Conservation (phyloP, 2,888 invertebrate genomes). For the Tethea ocularis region DNA sequence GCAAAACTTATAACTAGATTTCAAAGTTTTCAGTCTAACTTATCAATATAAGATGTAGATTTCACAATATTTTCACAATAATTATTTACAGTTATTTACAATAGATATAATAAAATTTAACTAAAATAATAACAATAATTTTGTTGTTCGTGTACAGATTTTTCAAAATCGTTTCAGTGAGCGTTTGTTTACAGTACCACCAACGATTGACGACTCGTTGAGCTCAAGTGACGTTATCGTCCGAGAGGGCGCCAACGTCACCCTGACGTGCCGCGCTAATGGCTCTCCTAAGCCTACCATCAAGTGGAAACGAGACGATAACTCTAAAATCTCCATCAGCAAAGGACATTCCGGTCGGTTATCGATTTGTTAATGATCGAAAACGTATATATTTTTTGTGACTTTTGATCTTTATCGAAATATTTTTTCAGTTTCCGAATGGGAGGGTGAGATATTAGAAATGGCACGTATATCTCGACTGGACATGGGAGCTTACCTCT, state of each 20-base stretch:
- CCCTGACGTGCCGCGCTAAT: constrained; percentile 93
- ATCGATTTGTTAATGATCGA: constrained; percentile 38
- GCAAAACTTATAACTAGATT: too few species aligned
- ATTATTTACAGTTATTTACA: too few species aligned
- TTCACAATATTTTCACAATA: too few species aligned
- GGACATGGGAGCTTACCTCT: constrained; percentile 96
- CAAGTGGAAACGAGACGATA: constrained; percentile 96
- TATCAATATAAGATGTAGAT: too few species aligned
- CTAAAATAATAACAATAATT: too few species aligned
- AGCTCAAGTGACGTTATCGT: constrained; percentile 96
- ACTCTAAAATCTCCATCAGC: constrained; percentile 93
- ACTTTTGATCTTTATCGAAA: constrained; percentile 17
- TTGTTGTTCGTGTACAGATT: too few species aligned
- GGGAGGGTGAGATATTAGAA: constrained; percentile 93
- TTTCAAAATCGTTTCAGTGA: constrained; percentile 18
- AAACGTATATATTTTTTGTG: constrained; percentile 21
- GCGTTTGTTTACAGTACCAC: constrained; percentile 89
- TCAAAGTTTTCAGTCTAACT: too few species aligned
- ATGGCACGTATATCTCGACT: constrained; percentile 92
- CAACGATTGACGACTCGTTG: constrained; percentile 95
- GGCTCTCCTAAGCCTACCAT: constrained; percentile 95
- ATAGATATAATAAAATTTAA: too few species aligned
- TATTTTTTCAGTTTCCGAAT: constrained; percentile 88
- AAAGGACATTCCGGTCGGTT: constrained; percentile 89
- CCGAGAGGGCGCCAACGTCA: constrained; percentile 94